phyloP scores from a whole-genome alignment of 2,888 invertebrate genomes.

The Trypoxylon attenuatum region DNA sequence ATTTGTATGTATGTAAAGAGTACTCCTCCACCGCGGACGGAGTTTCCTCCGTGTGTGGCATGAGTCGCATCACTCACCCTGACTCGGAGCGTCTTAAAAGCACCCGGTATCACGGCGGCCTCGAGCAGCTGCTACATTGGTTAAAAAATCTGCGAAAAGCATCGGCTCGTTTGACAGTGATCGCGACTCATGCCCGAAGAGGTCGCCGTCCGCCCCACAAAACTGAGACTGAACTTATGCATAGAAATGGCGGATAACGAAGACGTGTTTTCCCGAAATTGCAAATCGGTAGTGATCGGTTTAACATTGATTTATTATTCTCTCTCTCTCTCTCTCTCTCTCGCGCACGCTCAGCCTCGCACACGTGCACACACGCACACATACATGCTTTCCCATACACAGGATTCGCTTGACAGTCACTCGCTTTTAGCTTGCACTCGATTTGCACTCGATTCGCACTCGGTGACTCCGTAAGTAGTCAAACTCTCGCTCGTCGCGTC shows the following conservation, averaged over 20 bases:
- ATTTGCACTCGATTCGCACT: slow-evolving; percentile 29
- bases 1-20: slow-evolving; percentile 53
- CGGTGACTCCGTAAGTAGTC: too few species aligned
- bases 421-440: slow-evolving; percentile 40
- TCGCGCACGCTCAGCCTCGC: slow-evolving; percentile 18
- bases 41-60: slow-evolving; percentile 30
- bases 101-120: slow-evolving; percentile 4
- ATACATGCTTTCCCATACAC: slow-evolving; percentile 29
- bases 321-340: slow-evolving; percentile 40
- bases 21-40: slow-evolving; percentile 49
- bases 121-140: slow-evolving; percentile 1
- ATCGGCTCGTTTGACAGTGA: slow-evolving; percentile 21
- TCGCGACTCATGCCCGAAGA: slow-evolving; percentile 6
- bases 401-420: slow-evolving; percentile 35
- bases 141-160: slow-evolving; percentile 10
- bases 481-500: slow-evolving; percentile 29
- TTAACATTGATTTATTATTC: slow-evolving; percentile 65
- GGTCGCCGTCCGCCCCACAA: slow-evolving; percentile 32
- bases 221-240: slow-evolving; percentile 49
- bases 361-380: slow-evolving; percentile 45
- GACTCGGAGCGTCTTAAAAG: slow-evolving; percentile 22
- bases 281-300: slow-evolving; percentile 60
- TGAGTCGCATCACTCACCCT: slow-evolving; percentile 15
- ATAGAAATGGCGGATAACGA: slow-evolving; percentile 57
- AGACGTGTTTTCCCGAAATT: slow-evolving; percentile 59